Percentiles rank a stretch among this genome's conserved stretches.
phyloP scores from a whole-genome alignment of 2,797 vertebrate genomes.

The Spinus pinus region DNA sequence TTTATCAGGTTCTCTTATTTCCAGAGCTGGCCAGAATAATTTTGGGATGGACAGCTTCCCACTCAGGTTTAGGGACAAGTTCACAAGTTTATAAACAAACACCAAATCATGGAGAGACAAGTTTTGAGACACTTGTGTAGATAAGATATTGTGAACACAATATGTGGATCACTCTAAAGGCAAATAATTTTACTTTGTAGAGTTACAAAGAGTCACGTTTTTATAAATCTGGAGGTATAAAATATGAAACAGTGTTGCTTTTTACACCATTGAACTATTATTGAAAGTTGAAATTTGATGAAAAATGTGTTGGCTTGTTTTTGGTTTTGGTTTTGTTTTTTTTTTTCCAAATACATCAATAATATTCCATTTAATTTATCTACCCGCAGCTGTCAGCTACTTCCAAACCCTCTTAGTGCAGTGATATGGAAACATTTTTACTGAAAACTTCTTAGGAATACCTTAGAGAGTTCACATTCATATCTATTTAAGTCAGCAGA shows the following conservation, averaged over 20 bases:
- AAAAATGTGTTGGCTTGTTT: neutral
- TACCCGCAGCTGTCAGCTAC: conserved; percentile 25
- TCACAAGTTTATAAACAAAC: neutral
- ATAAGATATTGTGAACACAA: neutral
- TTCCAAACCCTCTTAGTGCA: conserved; percentile 58
- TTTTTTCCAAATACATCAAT: conserved; percentile 26
- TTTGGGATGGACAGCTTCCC: neutral
- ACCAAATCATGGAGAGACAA: neutral
- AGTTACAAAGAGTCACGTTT: neutral
- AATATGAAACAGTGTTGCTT: neutral
- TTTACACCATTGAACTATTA: neutral
- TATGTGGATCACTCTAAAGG: neutral
- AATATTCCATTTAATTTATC: conserved; percentile 64
- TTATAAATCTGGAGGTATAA: neutral
- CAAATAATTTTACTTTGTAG: neutral
- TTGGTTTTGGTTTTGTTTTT: neutral
- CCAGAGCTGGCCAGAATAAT: neutral
- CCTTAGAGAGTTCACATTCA: conserved; percentile 65
- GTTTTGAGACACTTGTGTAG: neutral
- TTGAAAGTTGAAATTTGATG: neutral
- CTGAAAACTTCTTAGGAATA: conserved; percentile 65
- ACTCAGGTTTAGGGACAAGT: neutral
- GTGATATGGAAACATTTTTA: conserved; percentile 58
- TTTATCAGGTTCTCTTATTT: neutral
- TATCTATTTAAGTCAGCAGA: conserved; percentile 58